A percentile compares a stretch with the other conserved stretches of the same genome.
Conservation (phyloP, 2,113 vertebrate species). For the Australoheros scitulus region DNA sequence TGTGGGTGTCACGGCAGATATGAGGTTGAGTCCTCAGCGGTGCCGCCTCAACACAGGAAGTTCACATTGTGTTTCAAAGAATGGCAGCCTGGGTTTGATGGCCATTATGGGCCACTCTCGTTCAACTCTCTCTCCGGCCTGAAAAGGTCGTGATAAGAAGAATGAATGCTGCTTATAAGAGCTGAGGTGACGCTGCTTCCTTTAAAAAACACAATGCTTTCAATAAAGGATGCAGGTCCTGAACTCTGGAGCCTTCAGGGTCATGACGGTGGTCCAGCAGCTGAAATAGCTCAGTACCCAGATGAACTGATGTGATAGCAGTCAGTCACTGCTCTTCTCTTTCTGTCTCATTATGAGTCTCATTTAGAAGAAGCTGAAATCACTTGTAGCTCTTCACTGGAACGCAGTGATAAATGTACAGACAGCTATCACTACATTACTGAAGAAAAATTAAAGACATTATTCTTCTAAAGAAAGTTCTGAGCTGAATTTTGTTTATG, state of each 20-base stretch:
- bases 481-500: no score
- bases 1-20: neutral
- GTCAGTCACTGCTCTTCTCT: neutral
- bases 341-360: neutral
- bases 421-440: no score
- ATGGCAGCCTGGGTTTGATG: slow-evolving; percentile 7
- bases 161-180: neutral
- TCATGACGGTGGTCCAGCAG: neutral
- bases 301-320: neutral
- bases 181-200: slow-evolving; percentile 7
- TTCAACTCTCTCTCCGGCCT: neutral
- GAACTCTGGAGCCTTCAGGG: neutral
- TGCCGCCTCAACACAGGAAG: slow-evolving; percentile 41
- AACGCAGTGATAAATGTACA: no score
- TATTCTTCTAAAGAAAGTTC: no score
- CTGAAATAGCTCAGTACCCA: neutral
- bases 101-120: neutral
- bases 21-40: neutral
- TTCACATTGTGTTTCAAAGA: slow-evolving; percentile 50
- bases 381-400: no score
- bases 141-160: neutral
- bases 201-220: neutral
- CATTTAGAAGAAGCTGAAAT: neutral
- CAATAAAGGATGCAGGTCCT: neutral
- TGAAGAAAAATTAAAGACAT: no score